These are phyloP conservation scores for Omphaloscelis lunosa DNA, from an alignment of 2,888 invertebrate genomes.

Conservation along the genomic window DNA sequence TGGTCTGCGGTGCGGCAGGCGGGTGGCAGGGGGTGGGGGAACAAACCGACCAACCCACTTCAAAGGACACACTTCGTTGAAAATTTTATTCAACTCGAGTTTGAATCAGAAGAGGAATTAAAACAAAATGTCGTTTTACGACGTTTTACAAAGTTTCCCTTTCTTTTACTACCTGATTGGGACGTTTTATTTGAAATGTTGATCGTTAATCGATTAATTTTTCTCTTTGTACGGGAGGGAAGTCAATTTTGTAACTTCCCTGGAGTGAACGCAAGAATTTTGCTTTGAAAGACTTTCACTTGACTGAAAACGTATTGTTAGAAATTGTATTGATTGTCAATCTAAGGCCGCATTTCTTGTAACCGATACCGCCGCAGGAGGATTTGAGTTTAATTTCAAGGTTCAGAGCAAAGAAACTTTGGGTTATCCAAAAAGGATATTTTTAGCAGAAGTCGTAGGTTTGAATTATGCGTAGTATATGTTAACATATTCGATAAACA, in stretches of 20 bases:
- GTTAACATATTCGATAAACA: neutral
- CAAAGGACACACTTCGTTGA: conserved; percentile 67
- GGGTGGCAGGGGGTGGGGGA: conserved; percentile 10
- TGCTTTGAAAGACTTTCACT: conserved; percentile 20
- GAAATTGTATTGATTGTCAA: conserved; percentile 19
- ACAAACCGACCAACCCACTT: conserved; percentile 68
- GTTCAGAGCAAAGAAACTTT: neutral
- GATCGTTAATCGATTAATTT: conserved; percentile 59
- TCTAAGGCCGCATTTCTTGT: neutral
- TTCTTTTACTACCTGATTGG: conserved; percentile 65
- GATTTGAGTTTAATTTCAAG: neutral
- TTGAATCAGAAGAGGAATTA: conserved; percentile 72
- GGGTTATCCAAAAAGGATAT: neutral
- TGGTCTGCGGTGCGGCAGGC: conserved; percentile 46
- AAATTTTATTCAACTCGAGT: conserved; percentile 71
- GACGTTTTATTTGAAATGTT: conserved; percentile 62
- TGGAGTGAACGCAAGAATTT: conserved; percentile 11
- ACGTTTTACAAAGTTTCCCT: conserved; percentile 63
- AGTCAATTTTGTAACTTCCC: conserved; percentile 33
- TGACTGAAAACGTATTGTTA: conserved; percentile 21
- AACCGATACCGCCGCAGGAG: neutral
- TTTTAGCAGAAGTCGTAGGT: neutral
- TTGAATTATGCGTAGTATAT: neutral
- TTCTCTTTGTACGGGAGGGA: conserved; percentile 40
- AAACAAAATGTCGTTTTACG: conserved; percentile 67